Evolutionary conservation across 1,140 invertebrate species (phyloP).

Genomic region (Sarcophaga bullata): DNA sequence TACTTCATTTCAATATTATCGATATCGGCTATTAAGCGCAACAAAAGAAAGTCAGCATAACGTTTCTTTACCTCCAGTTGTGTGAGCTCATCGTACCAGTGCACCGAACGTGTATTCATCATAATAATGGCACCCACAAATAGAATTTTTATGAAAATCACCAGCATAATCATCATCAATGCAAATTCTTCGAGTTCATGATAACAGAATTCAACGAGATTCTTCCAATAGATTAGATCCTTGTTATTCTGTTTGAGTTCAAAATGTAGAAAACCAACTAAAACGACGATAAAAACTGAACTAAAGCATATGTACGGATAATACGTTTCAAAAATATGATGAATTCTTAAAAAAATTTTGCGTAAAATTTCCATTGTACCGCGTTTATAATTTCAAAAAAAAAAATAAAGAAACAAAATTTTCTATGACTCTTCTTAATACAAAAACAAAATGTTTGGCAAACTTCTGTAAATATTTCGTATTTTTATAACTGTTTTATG

Average conservation of each 20-base stretch:
- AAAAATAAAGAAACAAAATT: too few relatives aligned
- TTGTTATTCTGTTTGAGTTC: constrained; percentile 53
- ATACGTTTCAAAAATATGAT: constrained; percentile 51
- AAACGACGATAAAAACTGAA: constrained; percentile 47
- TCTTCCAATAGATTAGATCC: constrained; percentile 59
- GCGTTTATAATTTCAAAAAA: too few relatives aligned
- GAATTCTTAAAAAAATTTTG: constrained; percentile 47
- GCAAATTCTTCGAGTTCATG: constrained; percentile 54
- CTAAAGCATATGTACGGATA: constrained; percentile 54
- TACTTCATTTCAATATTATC: constrained; percentile 57
- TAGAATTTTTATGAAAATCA: constrained; percentile 36
- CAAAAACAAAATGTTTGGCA: too few relatives aligned
- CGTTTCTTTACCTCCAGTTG: constrained; percentile 63
- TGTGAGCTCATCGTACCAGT: constrained; percentile 49
- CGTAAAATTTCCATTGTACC: constrained; percentile 35
- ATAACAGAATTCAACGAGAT: constrained; percentile 47
- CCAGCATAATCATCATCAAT: constrained; percentile 48
- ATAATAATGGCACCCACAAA: constrained; percentile 48
- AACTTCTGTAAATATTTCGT: too few relatives aligned
- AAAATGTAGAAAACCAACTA: constrained; percentile 58
- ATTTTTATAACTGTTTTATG: too few relatives aligned
- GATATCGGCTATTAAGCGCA: constrained; percentile 57
- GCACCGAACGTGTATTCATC: constrained; percentile 50
- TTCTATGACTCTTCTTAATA: too few relatives aligned
- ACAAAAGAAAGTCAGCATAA: constrained; percentile 55